A percentile compares a stretch with the other conserved stretches of the same genome.
phyloP scores from a whole-genome alignment of 2,888 invertebrate species.

The Lordiphosa andalusiaca region DNA sequence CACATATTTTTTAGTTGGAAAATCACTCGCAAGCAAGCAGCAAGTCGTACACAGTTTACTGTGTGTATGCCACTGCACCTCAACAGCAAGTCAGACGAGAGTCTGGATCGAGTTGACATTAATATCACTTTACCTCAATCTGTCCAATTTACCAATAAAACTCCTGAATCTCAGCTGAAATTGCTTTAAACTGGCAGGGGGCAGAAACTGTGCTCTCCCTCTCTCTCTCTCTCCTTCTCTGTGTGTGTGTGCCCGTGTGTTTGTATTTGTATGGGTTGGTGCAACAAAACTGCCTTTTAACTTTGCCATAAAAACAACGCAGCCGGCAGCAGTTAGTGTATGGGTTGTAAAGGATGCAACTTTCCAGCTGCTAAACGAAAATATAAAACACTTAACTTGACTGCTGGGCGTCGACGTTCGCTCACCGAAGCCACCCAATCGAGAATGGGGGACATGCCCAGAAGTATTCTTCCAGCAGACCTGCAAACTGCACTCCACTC shows the following conservation, averaged over 20 bases:
- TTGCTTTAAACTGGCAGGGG: slow-evolving; percentile 55
- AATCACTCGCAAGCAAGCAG: too few relatives aligned
- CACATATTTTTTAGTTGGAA: too few relatives aligned
- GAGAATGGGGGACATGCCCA: slow-evolving; percentile 18
- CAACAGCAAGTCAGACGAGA: too few relatives aligned
- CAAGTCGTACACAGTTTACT: too few relatives aligned
- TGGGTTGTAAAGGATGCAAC: slow-evolving; percentile 63
- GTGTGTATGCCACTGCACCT: too few relatives aligned
- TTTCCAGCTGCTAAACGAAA: slow-evolving; percentile 75
- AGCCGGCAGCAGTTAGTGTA: slow-evolving; percentile 52
- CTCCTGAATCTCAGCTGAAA: slow-evolving; percentile 50
- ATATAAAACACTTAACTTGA: slow-evolving; percentile 74
- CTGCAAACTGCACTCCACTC: slow-evolving; percentile 33
- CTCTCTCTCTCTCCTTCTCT: neutral
- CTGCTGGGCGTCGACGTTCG: slow-evolving; percentile 29
- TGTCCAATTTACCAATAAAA: slow-evolving; percentile 75
- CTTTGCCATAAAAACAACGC: slow-evolving; percentile 71
- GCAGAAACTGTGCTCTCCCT: slow-evolving; percentile 20
- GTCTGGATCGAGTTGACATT: slow-evolving; percentile 40
- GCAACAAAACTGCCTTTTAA: slow-evolving; percentile 63
- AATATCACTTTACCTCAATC: slow-evolving; percentile 73
- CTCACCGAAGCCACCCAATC: slow-evolving; percentile 33
- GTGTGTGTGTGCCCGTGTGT: neutral
- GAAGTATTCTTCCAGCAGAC: slow-evolving; percentile 15
- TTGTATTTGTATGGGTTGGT: slow-evolving; percentile 24